Percentiles rank a stretch among this genome's conserved stretches.
These are phyloP conservation scores for Cheilosia pagana DNA, from an alignment of 2,888 invertebrate genomes.

Conservation along the genomic window DNA sequence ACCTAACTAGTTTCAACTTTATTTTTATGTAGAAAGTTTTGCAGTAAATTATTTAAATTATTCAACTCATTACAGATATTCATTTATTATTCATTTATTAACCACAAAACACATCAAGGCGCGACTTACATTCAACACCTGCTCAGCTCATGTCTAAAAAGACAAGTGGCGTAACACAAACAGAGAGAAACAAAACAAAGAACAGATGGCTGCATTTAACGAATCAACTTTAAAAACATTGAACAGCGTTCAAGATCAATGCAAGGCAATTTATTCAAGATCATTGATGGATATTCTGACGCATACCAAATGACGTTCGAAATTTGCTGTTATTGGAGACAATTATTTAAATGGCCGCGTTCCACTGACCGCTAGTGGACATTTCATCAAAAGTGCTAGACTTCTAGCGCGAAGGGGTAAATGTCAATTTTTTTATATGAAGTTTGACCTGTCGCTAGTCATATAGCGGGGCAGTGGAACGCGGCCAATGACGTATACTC, in stretches of 20 bases:
- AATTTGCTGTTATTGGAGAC: background rate
- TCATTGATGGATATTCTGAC: slow-evolving; percentile 46
- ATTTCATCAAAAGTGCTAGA: too few relatives aligned
- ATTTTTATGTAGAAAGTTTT: slow-evolving; percentile 7
- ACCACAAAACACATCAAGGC: slow-evolving; percentile 24
- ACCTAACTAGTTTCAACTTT: background rate
- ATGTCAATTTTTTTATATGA: too few relatives aligned
- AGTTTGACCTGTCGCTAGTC: too few relatives aligned
- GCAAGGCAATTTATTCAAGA: slow-evolving; percentile 56
- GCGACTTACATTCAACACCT: slow-evolving; percentile 28
- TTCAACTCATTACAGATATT: slow-evolving; percentile 24
- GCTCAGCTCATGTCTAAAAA: background rate
- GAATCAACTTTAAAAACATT: slow-evolving; percentile 40
- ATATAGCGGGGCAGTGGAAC: too few relatives aligned
- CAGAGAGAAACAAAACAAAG: slow-evolving; percentile 5
- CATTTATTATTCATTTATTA: slow-evolving; percentile 50
- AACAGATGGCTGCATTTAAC: slow-evolving; percentile 34
- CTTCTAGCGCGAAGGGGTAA: too few relatives aligned
- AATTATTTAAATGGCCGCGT: too few relatives aligned
- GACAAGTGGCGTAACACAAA: slow-evolving; percentile 3
- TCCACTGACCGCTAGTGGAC: too few relatives aligned
- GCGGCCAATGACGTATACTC: background rate
- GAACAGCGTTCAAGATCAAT: slow-evolving; percentile 56
- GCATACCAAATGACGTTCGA: slow-evolving; percentile 24
- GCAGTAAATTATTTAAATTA: background rate